Evolutionary conservation across 2,113 vertebrate species (phyloP).

Genomic region (Jaculus jaculus): DNA sequence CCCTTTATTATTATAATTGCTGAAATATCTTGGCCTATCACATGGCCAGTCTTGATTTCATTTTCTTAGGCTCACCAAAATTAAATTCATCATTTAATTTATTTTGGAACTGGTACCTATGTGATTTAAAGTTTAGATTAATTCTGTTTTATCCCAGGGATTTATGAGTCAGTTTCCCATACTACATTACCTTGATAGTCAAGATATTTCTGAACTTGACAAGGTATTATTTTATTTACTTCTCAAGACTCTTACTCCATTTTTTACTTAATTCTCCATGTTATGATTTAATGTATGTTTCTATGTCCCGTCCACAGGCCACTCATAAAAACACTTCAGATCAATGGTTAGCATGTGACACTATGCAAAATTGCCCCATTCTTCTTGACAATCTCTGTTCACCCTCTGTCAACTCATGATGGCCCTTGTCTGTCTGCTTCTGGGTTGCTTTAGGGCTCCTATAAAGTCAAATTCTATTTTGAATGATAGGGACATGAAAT

Average conservation of each 20-base stretch:
- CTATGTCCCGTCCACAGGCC: neutral
- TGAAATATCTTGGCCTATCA: neutral
- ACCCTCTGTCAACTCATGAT: neutral
- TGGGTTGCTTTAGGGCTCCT: constrained; percentile 31
- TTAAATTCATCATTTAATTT: constrained; percentile 5
- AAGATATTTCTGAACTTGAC: constrained; percentile 46
- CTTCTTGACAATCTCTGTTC: neutral
- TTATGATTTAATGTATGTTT: constrained; percentile 46
- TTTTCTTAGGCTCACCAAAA: neutral
- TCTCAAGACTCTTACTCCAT: neutral
- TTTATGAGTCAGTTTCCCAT: constrained; percentile 40
- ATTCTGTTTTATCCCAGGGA: constrained; percentile 25
- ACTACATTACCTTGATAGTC: neutral
- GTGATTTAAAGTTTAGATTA: constrained; percentile 41
- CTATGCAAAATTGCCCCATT: constrained; percentile 1
- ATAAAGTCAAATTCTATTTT: neutral
- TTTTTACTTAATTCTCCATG: neutral
- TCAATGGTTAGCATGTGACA: neutral
- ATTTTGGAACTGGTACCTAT: constrained; percentile 1
- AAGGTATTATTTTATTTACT: constrained; percentile 55
- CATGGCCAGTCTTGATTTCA: constrained; percentile 50
- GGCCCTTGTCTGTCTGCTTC: neutral
- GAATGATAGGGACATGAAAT: constrained; percentile 31
- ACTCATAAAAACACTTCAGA: constrained; percentile 8
- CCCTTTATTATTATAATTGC: neutral